Conservation (phyloP, 2,113 vertebrate genomes). For the Podarcis raffonei region DNA sequence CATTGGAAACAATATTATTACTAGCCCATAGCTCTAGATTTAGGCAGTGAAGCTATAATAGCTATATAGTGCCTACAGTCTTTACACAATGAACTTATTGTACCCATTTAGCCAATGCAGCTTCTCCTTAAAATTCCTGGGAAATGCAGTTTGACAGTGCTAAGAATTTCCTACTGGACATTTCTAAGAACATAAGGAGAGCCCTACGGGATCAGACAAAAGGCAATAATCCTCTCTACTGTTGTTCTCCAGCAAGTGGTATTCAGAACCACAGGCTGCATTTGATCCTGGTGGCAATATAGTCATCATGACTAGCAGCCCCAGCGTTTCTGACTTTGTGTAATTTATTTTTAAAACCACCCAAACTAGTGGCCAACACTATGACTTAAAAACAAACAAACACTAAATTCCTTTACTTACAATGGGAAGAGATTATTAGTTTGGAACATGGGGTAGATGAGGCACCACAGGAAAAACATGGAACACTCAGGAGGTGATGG, state of each 20-base stretch:
- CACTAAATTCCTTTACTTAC: conserved; percentile 74
- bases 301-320: too few relatives aligned
- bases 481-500: not conserved
- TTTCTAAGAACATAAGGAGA: not conserved
- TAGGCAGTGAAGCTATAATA: not conserved
- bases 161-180: not conserved
- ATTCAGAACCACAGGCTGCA: too few relatives aligned
- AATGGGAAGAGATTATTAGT: conserved; percentile 36
- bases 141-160: not conserved
- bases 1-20: not conserved
- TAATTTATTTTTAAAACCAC: too few relatives aligned
- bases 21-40: not conserved
- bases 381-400: not conserved
- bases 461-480: not conserved
- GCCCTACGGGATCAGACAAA: too few relatives aligned
- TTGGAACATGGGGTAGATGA: not conserved
- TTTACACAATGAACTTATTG: not conserved
- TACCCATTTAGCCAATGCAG: not conserved
- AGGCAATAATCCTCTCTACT: too few relatives aligned
- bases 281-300: too few relatives aligned
- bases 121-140: not conserved
- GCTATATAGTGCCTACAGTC: not conserved
- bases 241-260: too few relatives aligned
- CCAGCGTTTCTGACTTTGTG: too few relatives aligned
- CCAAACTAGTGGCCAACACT: too few relatives aligned